phyloP scores from a whole-genome alignment of 1,140 invertebrate species.

The Frieseomelitta varia region DNA sequence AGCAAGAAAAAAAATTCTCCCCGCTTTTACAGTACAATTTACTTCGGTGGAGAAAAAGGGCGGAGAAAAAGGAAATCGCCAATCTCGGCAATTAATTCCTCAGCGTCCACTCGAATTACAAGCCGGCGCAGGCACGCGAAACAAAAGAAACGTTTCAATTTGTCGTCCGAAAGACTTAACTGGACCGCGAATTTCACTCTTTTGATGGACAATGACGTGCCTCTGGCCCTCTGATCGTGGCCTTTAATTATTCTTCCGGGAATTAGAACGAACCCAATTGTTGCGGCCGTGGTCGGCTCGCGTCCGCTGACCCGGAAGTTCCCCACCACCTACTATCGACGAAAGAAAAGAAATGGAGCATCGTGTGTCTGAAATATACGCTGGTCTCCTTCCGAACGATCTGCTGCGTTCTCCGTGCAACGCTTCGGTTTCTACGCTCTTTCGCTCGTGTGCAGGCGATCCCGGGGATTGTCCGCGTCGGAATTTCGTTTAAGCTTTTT shows the following conservation, averaged over 20 bases:
- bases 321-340: too few relatives aligned
- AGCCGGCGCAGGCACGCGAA: not conserved
- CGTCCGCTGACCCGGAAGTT: conserved; percentile 3
- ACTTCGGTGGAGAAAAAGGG: too few relatives aligned
- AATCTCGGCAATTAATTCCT: not conserved
- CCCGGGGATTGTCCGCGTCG: not conserved
- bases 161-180: conserved; percentile 39
- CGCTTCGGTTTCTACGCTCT: not conserved
- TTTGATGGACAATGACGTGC: not conserved
- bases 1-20: too few relatives aligned
- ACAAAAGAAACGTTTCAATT: conserved; percentile 40
- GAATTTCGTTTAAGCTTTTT: not conserved
- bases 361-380: conserved; percentile 1
- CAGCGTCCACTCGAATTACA: not conserved
- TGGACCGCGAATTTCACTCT: conserved; percentile 47
- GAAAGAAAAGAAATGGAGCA: not conserved
- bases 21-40: too few relatives aligned
- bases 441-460: not conserved
- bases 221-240: not conserved
- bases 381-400: not conserved
- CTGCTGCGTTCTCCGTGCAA: not conserved
- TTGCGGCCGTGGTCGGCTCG: not conserved
- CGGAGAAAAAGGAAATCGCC: too few relatives aligned
- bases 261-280: conserved; percentile 19
- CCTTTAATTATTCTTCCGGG: conserved; percentile 35